Base-by-base conservation (phyloP, 2,888 invertebrate species). In the Nomada hirtipes region DNA sequence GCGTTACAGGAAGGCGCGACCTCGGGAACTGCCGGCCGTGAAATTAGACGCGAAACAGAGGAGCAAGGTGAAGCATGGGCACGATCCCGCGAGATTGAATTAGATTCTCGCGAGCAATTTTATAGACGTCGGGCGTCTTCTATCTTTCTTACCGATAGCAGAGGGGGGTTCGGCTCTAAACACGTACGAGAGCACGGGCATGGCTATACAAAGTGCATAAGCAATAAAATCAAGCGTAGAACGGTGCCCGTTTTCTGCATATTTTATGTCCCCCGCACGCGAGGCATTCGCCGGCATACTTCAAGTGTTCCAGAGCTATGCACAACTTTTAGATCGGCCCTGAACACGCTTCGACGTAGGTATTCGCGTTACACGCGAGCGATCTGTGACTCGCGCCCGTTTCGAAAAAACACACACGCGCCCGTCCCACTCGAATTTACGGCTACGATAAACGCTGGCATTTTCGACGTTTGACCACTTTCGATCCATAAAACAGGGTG, bases 241-340 rank as follows among this genome's bases (percentile, higher is more conserved):
- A 88, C 67, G 74, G 74, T 67, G 82, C 81, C 79, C 88, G 82
- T 87, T 88, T 82, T 88, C 84, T 88, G 81, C 81, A 84, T 86
- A 88, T 76, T 83, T 88, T 86, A 88, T 81, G 82, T 78, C 76
- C 61, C 59, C 69, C 44, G 55, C 59, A 52, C 75, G 76, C 74
- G 29, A 77, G 73, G 70, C 75, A 78, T 83, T 67, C 61, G 72
- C 68, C 65, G 81, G 83, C 78, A 79, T 72, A 84, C 61, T 76
- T 81, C 80, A 63, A 79, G 47, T 55, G 64, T 77, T 75, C 60
- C 20, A 26, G 69, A 76, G 73, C 68, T 85, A 79, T 70, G 82
- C 65, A 69, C 29, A 53, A 82, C 59, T 78, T 79, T 85, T 75
- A 71, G 75, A 77, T 80, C 79, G 69, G 57, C 29, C 55, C 68